Evolutionary conservation across 2,797 vertebrate genomes (phyloP).

Genomic region (Toxotes lorentzi): DNA sequence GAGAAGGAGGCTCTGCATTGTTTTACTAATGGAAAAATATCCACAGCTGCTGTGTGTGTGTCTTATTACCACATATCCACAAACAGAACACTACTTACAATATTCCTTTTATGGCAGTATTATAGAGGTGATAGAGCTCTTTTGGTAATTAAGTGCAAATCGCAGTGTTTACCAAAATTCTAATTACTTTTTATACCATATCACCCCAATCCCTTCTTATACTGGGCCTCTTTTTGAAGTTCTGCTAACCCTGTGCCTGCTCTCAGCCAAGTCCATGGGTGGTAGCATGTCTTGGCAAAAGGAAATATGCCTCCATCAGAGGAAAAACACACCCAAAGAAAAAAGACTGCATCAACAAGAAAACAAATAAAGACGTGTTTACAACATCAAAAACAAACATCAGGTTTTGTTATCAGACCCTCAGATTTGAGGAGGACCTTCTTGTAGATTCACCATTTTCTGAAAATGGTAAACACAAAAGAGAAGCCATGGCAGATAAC

Average conservation of each 20-base stretch:
- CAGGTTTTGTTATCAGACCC: not conserved
- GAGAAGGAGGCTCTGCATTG: not conserved
- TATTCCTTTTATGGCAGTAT: too few species aligned
- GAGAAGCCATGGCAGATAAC: not conserved
- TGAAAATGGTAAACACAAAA: not conserved
- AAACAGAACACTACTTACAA: too few species aligned
- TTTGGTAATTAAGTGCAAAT: conserved; percentile 19
- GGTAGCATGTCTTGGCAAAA: conserved; percentile 4
- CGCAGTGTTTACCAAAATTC: conserved; percentile 23
- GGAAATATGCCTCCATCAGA: conserved; percentile 1
- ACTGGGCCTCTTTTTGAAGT: too few species aligned
- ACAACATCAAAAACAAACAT: conserved; percentile 4
- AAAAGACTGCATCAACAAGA: not conserved
- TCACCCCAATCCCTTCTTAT: too few species aligned
- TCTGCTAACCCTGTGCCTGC: conserved; percentile 9
- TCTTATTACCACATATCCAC: too few species aligned
- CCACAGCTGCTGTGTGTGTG: too few species aligned
- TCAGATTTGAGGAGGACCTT: not conserved
- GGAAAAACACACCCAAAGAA: not conserved
- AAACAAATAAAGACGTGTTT: not conserved
- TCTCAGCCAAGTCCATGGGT: conserved; percentile 22
- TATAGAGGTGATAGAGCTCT: not conserved
- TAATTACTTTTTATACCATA: too few species aligned
- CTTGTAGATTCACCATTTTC: not conserved
- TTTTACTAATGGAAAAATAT: conserved; percentile 20